Percentiles rank a stretch among this genome's conserved stretches.
These are phyloP conservation scores for Malurus elegans DNA, from an alignment of 2,113 vertebrate species.

Conservation along the genomic window DNA sequence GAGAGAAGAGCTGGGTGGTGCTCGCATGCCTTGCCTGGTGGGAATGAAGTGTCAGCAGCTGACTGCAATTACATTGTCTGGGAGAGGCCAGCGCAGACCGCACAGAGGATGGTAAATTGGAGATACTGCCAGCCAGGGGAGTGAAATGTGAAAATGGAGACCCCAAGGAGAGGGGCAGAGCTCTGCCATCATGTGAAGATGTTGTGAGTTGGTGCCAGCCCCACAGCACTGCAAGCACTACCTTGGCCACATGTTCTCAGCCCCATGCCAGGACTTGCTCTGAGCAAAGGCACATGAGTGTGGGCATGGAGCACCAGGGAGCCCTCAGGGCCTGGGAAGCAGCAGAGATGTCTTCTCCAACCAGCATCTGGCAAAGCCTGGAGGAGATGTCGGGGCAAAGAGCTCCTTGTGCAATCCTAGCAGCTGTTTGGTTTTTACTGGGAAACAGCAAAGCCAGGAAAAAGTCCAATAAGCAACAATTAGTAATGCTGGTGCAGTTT, in stretches of 20 bases:
- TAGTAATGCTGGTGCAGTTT: neutral
- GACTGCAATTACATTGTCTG: neutral
- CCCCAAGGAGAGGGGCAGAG: neutral
- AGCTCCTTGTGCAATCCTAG: neutral
- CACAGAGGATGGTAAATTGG: neutral
- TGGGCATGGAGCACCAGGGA: neutral
- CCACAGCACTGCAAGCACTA: accelerated
- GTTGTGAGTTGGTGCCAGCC: neutral
- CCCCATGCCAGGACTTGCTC: accelerated
- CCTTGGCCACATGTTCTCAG: accelerated
- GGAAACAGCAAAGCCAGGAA: neutral
- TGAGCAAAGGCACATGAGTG: accelerated
- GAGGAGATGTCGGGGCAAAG: neutral
- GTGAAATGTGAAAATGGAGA: neutral
- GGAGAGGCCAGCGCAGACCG: neutral
- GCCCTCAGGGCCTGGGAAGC: neutral
- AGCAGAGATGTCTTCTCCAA: neutral
- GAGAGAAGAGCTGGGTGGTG: neutral
- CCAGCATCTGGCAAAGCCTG: neutral
- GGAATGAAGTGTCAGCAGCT: neutral
- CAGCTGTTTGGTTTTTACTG: neutral
- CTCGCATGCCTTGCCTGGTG: neutral
- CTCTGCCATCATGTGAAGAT: neutral
- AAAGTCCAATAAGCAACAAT: neutral
- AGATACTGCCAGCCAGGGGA: neutral